Evolutionary conservation across 2,888 invertebrate genomes (phyloP).

Genomic region (Sturmia bella): DNA sequence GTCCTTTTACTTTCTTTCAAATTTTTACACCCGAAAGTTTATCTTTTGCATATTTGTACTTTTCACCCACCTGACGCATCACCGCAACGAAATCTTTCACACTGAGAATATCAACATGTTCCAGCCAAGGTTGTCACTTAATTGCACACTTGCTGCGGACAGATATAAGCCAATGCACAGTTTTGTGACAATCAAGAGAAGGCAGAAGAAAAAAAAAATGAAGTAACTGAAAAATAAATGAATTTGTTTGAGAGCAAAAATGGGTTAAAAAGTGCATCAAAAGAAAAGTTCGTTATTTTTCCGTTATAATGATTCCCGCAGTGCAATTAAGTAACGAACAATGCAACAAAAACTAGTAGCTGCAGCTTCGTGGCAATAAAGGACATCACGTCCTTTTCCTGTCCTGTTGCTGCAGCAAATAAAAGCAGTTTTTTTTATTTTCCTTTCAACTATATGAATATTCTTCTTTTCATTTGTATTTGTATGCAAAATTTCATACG

Average conservation of each 20-base stretch:
- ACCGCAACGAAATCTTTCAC: neutral
- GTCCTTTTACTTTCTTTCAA: too few species aligned
- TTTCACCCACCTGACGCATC: constrained; percentile 15
- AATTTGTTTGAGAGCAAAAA: constrained; percentile 20
- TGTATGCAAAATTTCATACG: neutral
- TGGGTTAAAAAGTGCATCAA: constrained; percentile 36
- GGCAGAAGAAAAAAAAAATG: neutral
- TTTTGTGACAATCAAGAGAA: constrained; percentile 13
- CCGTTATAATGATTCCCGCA: constrained; percentile 69
- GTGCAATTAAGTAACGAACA: constrained; percentile 69
- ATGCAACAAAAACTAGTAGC: constrained; percentile 34
- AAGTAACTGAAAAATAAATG: constrained; percentile 10
- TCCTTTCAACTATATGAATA: constrained; percentile 45
- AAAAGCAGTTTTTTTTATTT: constrained; percentile 20
- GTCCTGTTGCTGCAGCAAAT: constrained; percentile 40
- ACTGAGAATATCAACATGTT: constrained; percentile 36
- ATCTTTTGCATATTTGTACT: neutral
- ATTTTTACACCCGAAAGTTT: too few species aligned
- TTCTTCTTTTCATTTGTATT: constrained; percentile 9
- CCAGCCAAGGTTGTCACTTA: constrained; percentile 50
- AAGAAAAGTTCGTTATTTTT: constrained; percentile 64
- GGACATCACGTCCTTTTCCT: constrained; percentile 64
- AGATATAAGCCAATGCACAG: constrained; percentile 33
- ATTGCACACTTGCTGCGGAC: constrained; percentile 54
- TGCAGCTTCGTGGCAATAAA: constrained; percentile 54